Base-by-base conservation (phyloP, 2,888 invertebrate genomes). In the Mechanitis mazaeus region DNA sequence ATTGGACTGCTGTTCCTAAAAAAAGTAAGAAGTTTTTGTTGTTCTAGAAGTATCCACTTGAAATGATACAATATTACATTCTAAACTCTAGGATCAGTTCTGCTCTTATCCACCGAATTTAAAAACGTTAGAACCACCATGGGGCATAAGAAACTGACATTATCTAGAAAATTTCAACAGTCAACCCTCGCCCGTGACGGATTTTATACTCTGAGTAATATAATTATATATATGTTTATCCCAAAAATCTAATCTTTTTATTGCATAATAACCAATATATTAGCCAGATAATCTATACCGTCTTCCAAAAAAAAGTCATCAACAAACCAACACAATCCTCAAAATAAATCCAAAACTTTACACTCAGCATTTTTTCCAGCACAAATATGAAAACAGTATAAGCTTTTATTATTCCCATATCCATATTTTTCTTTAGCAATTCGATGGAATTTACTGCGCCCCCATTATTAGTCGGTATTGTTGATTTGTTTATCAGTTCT, bases 401-500 rank as follows among this genome's bases (percentile, higher is more conserved):
- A 47, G 20, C 50, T n/a, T 31, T 50, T 50, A 50, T 50, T 50
- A 50, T 50, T 50, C 31, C 31, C 50, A 31, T 50, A 50, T 28
- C 50, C 50, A 50, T 50, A 50, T 50, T 50, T 50, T 50, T 50
- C 31, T 50, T 31, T 28, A 31, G 50, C 50, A 50, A 72, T 74
- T 72, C 68, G 61, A 62, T 61, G 56, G 56, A 68, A 79, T 77
- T 76, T 77, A 79, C 71, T 75, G 67, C 67, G 71, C 67, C 73
- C 73, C 75, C 75, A 77, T 77, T 75, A 79, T 77, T 72, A 75
- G 72, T 72, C 60, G 73, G 74, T 66, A 67, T 67, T 60, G 70
- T 65, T 73, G 72, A 71, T 74, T 71, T 73, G 70, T 74, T 71
- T 69, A 69, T 71, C 71, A 71, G 67, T 67, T 61, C 57, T 31